Evolutionary conservation across 2,888 invertebrate genomes (phyloP).

Genomic region (Nephrotoma guestfalica): DNA sequence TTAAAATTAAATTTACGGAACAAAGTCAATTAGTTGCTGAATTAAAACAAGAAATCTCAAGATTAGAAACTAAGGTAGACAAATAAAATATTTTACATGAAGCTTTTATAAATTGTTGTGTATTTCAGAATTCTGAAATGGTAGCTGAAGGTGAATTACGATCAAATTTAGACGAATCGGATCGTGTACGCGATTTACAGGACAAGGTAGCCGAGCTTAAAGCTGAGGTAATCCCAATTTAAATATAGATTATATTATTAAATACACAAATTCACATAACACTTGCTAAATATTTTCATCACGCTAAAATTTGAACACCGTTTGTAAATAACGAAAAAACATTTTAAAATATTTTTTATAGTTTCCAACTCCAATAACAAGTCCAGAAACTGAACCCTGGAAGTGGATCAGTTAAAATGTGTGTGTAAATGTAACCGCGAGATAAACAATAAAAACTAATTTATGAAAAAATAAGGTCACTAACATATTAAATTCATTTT

Average conservation of each 20-base stretch:
- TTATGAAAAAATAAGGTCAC: constrained; percentile 14
- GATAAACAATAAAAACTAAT: constrained; percentile 10
- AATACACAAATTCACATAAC: not conserved
- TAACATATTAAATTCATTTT: constrained; percentile 25
- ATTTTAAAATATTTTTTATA: constrained; percentile 27
- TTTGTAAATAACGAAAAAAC: not conserved
- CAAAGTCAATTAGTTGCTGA: constrained; percentile 89
- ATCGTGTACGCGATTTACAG: constrained; percentile 76
- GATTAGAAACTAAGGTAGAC: constrained; percentile 74
- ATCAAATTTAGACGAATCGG: constrained; percentile 71
- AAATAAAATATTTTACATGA: not conserved
- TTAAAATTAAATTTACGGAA: constrained; percentile 86
- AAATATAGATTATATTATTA: constrained; percentile 9
- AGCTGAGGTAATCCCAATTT: constrained; percentile 61
- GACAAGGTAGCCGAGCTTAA: constrained; percentile 86
- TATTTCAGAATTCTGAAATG: constrained; percentile 77
- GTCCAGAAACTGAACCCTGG: constrained; percentile 80
- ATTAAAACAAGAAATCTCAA: constrained; percentile 83
- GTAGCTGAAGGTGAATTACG: constrained; percentile 82
- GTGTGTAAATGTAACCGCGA: constrained; percentile 20
- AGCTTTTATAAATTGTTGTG: constrained; percentile 11
- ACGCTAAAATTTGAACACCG: not conserved
- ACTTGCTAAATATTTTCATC: not conserved
- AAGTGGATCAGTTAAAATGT: constrained; percentile 56
- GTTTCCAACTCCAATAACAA: constrained; percentile 78